A percentile compares a stretch with the other conserved stretches of the same genome.
Evolutionary conservation across 1,140 invertebrate species (phyloP).

Genomic region (Pararge aegeria): DNA sequence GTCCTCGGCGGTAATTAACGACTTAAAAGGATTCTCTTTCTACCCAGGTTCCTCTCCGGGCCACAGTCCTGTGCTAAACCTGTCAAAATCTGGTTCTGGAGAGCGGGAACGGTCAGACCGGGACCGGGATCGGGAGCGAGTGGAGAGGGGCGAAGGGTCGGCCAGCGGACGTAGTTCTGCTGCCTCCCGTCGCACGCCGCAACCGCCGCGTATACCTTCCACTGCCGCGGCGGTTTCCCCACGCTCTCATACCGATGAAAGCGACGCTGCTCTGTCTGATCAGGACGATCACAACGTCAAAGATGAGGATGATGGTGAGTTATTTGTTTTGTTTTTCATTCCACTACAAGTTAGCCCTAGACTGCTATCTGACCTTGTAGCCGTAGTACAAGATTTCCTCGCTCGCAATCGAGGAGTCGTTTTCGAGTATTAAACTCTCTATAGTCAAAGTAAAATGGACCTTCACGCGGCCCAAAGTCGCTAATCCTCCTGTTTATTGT

Average conservation of each 20-base stretch:
- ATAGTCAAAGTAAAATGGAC: too few relatives aligned
- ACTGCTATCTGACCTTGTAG: too few relatives aligned
- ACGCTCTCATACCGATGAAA: slow-evolving; percentile 85
- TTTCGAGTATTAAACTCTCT: too few relatives aligned
- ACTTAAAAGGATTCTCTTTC: too few relatives aligned
- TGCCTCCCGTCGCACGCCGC: slow-evolving; percentile 78
- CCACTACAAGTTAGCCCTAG: too few relatives aligned
- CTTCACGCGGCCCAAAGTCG: too few relatives aligned
- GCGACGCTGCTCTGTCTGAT: slow-evolving; percentile 84
- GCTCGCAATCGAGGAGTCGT: too few relatives aligned
- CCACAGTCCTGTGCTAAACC: slow-evolving; percentile 93
- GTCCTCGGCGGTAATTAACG: too few relatives aligned
- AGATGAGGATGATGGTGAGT: slow-evolving; percentile 91
- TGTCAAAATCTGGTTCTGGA: slow-evolving; percentile 90
- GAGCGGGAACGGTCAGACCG: slow-evolving; percentile 80
- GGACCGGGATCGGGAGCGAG: slow-evolving; percentile 52
- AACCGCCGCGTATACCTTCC: slow-evolving; percentile 65
- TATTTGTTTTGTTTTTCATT: neutral
- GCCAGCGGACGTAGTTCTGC: slow-evolving; percentile 80
- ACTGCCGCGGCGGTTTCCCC: slow-evolving; percentile 81
- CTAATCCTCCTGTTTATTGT: too few relatives aligned
- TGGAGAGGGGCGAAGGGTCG: slow-evolving; percentile 79
- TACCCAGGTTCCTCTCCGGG: slow-evolving; percentile 89
- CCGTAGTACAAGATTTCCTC: too few relatives aligned
- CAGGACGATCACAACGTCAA: slow-evolving; percentile 90